Percentiles rank a stretch among this genome's conserved stretches.
Evolutionary conservation across 2,888 invertebrate species (phyloP).

Genomic region (Pandemis cinnamomeana): DNA sequence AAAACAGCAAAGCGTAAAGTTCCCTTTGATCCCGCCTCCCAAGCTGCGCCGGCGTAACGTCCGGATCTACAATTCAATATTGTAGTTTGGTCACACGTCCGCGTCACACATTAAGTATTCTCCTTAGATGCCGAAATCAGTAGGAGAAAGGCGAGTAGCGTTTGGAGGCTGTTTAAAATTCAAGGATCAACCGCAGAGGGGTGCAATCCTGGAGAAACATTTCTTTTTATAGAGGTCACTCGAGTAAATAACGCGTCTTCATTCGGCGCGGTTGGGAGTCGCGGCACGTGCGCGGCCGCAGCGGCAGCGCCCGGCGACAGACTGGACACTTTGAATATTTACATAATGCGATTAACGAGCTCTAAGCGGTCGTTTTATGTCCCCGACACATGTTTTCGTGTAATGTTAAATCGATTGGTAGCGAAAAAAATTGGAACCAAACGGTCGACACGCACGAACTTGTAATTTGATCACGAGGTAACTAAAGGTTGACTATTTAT

Average conservation of each 20-base stretch:
- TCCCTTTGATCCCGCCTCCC: slow-evolving; percentile 6
- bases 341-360: slow-evolving; percentile 37
- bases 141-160: slow-evolving; percentile 32
- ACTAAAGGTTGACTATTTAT: too few relatives aligned
- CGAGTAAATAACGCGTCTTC: slow-evolving; percentile 42
- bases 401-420: not conserved
- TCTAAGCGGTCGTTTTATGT: slow-evolving; percentile 29
- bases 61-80: slow-evolving; percentile 36
- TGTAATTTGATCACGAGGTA: too few relatives aligned
- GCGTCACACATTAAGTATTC: slow-evolving; percentile 40
- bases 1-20: slow-evolving; percentile 2
- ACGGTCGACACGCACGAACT: too few relatives aligned
- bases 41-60: slow-evolving; percentile 9
- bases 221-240: slow-evolving; percentile 42
- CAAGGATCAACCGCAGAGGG: slow-evolving; percentile 37
- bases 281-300: slow-evolving; percentile 33
- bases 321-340: slow-evolving; percentile 40
- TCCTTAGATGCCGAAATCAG: slow-evolving; percentile 39
- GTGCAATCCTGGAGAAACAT: slow-evolving; percentile 41
- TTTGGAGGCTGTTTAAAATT: slow-evolving; percentile 39
- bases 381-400: slow-evolving; percentile 6
- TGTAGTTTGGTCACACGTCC: slow-evolving; percentile 40
- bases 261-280: slow-evolving; percentile 33
- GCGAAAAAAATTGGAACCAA: not conserved
- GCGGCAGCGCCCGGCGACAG: slow-evolving; percentile 27